Base-by-base conservation (phyloP, 2,888 invertebrate genomes). In the Timandra comae region DNA sequence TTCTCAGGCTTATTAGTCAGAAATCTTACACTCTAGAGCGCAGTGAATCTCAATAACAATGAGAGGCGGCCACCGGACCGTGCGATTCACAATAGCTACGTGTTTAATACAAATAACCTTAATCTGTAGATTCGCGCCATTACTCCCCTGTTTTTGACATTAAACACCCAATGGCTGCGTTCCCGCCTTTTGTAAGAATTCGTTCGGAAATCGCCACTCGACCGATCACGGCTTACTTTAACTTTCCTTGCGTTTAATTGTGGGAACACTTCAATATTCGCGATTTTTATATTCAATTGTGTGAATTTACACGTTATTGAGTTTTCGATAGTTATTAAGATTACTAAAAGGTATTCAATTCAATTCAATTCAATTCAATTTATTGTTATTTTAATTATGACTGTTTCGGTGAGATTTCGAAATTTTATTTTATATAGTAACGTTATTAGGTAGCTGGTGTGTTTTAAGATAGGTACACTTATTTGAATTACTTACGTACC, bases 71-170 rank as follows among this genome's bases (percentile, higher is more conserved):
- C 63, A 63, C 40, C 56, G 56, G 59, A 59, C 66, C 68, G 63
- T 47, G 63, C 59, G 69, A 57, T 49, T 69, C 54, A 76, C 73
- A 79, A 78, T 53, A 57, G 56, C 53, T 55, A 49, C 63, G 59
- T 75, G 79, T 79, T 79, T 79, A 68, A 57, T 64, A 72, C 74
- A 79, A 80, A 81, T 76, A 81, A 72, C 67, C 63, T 70, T 74
- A 72, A 76, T 76, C 77, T 73, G 54, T 42, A 56, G 60, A 46
- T 63, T 69, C 65, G 56, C 62, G 57, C 56, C 63, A 58, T 62
- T 62, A 58, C 57, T 62, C 66, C 72, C 71, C 67, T 68, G 73
- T n/a, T n/a, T 70, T 62, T 54, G 60, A 72, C 74, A 79, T 71
- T 77, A 63, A 61, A 63, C 78, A 71, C 65, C 67, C 64, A 69